Base-by-base conservation (phyloP, 2,797 vertebrate genomes). In the Ctenopoma multispine region DNA sequence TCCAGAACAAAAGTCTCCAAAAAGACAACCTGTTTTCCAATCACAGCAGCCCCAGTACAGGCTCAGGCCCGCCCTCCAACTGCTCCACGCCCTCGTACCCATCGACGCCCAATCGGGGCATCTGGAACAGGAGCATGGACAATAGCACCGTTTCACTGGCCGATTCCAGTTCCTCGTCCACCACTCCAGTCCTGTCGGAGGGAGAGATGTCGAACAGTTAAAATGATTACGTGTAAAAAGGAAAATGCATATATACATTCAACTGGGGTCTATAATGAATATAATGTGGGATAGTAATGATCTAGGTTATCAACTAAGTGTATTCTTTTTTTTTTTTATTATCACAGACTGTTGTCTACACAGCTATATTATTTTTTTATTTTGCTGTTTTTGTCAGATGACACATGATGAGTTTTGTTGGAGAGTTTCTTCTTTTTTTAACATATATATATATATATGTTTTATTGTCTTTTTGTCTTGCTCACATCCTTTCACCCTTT, bases 71-170 rank as follows among this genome's bases (percentile, higher is more conserved):
- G 0, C 90, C 93, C 41, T 95, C 95, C 77, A 93, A 94, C 85
- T 94, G 93, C 86, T 95, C 93, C 85, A 95, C 93, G 0, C 93
- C 94, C 7, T 87, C 90, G 2, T 86, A 80, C 69, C 87, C 84
- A 0, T 93, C 93, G 0, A 89, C 87, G 1, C 92, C 94, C 41
- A 83, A 79, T 47, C 91, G 82, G 31, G 72, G 73, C 80, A 9
- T 29, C 20, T 90, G 84, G 81, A 89, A 85, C 78, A 75, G 72
- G 63, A 94, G 89, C 87, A 77, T 86, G 72, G 92, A 93, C 86
- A 91, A 86, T 87, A 93, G 89, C 83, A 83, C n/a, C 0, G 53
- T 67, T 61, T 94, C 92, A 2, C 14, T 92, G 86, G 87, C 77
- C 0, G 89, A 91, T 44, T 94, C 92, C 66, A 72, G 73, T 3